phyloP scores from a whole-genome alignment of 2,888 invertebrate species.

The Siphlonurus alternatus region DNA sequence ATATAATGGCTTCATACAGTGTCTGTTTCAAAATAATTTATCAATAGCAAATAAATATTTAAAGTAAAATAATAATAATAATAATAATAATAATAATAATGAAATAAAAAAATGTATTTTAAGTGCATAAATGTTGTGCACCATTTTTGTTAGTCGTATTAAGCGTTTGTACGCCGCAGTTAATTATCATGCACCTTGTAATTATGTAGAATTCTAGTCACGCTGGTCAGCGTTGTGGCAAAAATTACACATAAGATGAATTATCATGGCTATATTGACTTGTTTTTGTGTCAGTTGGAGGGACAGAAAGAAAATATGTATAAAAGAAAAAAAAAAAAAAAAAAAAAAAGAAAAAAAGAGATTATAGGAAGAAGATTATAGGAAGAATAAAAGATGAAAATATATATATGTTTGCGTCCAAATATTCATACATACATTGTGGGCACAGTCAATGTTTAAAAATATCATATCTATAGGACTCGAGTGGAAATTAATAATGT shows the following conservation, averaged over 20 bases:
- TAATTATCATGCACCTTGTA: not conserved
- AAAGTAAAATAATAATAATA: not conserved
- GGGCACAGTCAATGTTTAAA: not conserved
- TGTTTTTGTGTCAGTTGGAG: not conserved
- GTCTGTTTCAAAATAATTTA: not conserved
- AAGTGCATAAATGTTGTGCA: constrained; percentile 9
- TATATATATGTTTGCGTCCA: not conserved
- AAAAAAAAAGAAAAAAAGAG: not conserved
- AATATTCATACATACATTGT: not conserved
- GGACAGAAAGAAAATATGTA: no score
- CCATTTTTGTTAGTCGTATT: constrained; percentile 10
- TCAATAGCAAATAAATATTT: not conserved
- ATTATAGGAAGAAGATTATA: not conserved
- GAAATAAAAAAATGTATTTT: not conserved
- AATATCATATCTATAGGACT: not conserved
- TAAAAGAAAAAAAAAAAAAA: no score
- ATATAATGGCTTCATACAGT: not conserved
- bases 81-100: not conserved
- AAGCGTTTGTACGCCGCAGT: not conserved
- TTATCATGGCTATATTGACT: not conserved
- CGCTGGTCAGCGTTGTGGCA: not conserved
- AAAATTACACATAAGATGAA: not conserved
- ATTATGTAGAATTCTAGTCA: not conserved
- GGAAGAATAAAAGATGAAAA: not conserved
- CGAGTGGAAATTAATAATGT: not conserved